phyloP scores from a whole-genome alignment of 2,888 invertebrate genomes.

The Hirtodrosophila cameraria region DNA sequence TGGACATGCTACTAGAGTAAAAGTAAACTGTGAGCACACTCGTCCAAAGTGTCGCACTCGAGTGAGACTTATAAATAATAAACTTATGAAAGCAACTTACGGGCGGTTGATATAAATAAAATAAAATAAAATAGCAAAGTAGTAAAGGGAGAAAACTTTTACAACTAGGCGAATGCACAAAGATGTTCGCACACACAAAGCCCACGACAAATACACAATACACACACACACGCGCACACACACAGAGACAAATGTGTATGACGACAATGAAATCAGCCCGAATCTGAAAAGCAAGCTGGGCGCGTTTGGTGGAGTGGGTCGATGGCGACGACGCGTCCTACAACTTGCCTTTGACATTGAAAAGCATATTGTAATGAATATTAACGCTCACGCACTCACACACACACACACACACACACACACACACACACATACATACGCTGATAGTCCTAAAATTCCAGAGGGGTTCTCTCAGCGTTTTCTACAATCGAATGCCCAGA shows the following conservation, averaged over 20 bases:
- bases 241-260: not conserved
- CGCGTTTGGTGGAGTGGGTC: constrained; percentile 1
- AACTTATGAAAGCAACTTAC: constrained; percentile 64
- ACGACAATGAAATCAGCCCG: constrained; percentile 45
- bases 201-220: constrained; percentile 11
- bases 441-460: not conserved
- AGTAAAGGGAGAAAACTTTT: constrained; percentile 36
- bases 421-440: not conserved
- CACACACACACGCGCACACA: constrained; percentile 7
- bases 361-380: constrained; percentile 66
- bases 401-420: not conserved
- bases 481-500: constrained; percentile 7
- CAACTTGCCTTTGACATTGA: constrained; percentile 55
- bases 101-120: constrained; percentile 45
- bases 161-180: constrained; percentile 40
- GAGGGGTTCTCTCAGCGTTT: not conserved
- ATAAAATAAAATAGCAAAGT: constrained; percentile 47
- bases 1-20: constrained; percentile 16
- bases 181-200: constrained; percentile 43
- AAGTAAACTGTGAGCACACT: constrained; percentile 48
- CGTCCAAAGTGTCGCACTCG: constrained; percentile 62
- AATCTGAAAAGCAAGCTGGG: constrained; percentile 18
- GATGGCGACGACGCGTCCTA: constrained; percentile 14
- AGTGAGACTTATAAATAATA: constrained; percentile 74
- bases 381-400: constrained; percentile 41